These are phyloP conservation scores for Papilio machaon DNA, from an alignment of 1,140 invertebrate species.

Conservation along the genomic window DNA sequence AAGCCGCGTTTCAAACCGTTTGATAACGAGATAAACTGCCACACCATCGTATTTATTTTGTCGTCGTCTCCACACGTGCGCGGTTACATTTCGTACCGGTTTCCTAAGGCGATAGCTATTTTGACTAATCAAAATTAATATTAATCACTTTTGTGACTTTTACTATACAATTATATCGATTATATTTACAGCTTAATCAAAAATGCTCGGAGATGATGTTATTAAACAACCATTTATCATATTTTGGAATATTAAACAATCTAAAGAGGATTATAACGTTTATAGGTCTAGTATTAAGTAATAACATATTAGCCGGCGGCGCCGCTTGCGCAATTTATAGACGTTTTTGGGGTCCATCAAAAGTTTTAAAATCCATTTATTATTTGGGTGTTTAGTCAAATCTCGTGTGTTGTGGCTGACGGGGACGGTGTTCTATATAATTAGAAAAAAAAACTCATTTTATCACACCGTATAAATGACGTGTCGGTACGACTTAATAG, in stretches of 20 bases:
- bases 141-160: conserved; percentile 21
- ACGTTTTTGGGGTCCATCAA: conserved; percentile 49
- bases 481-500: conserved; percentile 44
- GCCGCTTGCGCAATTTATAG: conserved; percentile 51
- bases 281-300: conserved; percentile 45
- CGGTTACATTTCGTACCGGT: conserved; percentile 37
- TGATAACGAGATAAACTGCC: conserved; percentile 59
- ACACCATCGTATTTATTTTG: conserved; percentile 46
- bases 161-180: not conserved
- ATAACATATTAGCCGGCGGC: conserved; percentile 53
- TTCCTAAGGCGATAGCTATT: not conserved
- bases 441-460: conserved; percentile 45
- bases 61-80: conserved; percentile 40
- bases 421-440: conserved; percentile 43
- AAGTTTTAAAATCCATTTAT: conserved; percentile 48
- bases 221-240: conserved; percentile 47
- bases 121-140: conserved; percentile 33
- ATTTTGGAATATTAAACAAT: conserved; percentile 42
- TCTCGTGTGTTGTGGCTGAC: conserved; percentile 41
- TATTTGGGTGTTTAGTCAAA: conserved; percentile 46
- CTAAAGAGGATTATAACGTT: conserved; percentile 46
- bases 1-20: conserved; percentile 52
- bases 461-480: conserved; percentile 45
- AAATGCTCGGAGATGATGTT: not conserved
- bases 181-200: conserved; percentile 16